Base-by-base conservation (phyloP, 2,797 vertebrate species). In the Pogonophryne albipinna region DNA sequence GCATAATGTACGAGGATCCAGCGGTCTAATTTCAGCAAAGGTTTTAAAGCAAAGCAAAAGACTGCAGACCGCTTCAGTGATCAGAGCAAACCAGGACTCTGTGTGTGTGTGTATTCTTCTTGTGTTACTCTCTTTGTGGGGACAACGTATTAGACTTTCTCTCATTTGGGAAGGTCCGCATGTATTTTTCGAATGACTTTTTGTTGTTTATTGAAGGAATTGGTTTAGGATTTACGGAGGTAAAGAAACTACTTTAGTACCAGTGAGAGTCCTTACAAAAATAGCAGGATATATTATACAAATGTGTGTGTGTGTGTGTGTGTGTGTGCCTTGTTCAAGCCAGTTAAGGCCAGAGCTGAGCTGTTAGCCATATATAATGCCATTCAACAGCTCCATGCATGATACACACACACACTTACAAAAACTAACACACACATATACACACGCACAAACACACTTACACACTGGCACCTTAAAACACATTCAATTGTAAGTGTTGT, bases 351-450 rank as follows among this genome's bases (percentile, higher is more conserved):
- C 70, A 74, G 76, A 87, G 79, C 79, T 72, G 76, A 87, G 83
- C 84, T 78, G 77, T 79, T 77, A 71, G 78, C 85, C 76, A 84
- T 76, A 82, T 86, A 73, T 87, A 86, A 89, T 87, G 85, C 75
- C 50, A 86, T 86, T 85, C 83, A 82, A 47, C 10, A 14, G 79
- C 79, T 83, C 64, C 67, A 56, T 50, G 73, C 77, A 73, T 62
- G 73, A 73, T 83, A 76, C 66, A 16, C 34, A 34, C 57, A 72
- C 66, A 78, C 23, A 58, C 10, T 7, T 9, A 38, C 34, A 38
- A 6, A 38, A 1, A 38, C 34, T 1, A 6, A 38, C 34, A 38
- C 34, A 63, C 46, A 71, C 19, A 69, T 71, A 58, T 61, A 76
- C 71, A 76, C 74, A 49, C 55, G 60, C 20, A 20, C 46, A 50